Base-by-base conservation (phyloP, 2,797 vertebrate species). In the Telmatherina bonti region DNA sequence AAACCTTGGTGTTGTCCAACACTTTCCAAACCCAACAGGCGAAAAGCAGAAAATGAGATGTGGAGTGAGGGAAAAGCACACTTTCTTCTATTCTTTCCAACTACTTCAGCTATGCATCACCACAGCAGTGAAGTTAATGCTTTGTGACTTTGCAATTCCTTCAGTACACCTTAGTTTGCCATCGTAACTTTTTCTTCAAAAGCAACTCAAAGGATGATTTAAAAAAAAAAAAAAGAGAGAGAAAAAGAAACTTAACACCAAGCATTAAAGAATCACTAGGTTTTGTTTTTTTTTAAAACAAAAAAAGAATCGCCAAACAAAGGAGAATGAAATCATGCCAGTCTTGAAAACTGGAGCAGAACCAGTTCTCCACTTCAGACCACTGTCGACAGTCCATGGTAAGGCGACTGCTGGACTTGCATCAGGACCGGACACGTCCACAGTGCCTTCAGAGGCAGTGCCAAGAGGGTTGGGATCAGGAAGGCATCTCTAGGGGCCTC, bases 71-170 rank as follows among this genome's bases (percentile, higher is more conserved):
- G 27, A 63, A 67, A 31, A 33, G 41, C 77, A 65, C 63, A n/a
- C 67, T 63, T 76, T 67, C 26, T 61, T 83, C 74, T 78, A 72
- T 79, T 74, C 84, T 66, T 16, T 74, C 73, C 69, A 29, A 53
- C 51, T 8, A 27, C 49, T 51, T 74, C 61, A 69, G 79, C 81
- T 83, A 87, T 36, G 22, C 38, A 79, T 83, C 88, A 88, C 85
- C 83, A 81, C 88, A 70, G 85, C 79, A 90, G 85, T 73, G 82
- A 82, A 81, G 68, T 29, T 59, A 81, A 79, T 86, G 79, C 81
- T 76, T 27, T 62, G 78, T 91, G 82, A 82, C 76, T 84, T 89
- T 70, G 83, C 81, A 61, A 78, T 86, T 91, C 91, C 85, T 86
- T 92, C 82, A 71, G 56, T 67, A 82, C 75, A 83, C 87, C 66